phyloP scores from a whole-genome alignment of 2,888 invertebrate species.

The Tachina lurida region DNA sequence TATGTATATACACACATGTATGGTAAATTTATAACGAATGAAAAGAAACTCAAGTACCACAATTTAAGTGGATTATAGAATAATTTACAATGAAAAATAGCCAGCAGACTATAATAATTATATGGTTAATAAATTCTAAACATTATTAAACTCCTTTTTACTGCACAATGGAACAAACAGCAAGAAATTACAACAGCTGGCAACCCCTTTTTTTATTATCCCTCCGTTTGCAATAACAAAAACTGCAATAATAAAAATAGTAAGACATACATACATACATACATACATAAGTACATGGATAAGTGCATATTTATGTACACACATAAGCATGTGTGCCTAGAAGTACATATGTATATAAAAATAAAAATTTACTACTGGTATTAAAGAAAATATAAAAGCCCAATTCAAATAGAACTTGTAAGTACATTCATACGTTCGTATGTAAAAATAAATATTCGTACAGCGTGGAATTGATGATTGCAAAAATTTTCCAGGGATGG shows the following conservation, averaged over 20 bases:
- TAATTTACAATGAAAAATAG: constrained; percentile 67
- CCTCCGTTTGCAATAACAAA: constrained; percentile 34
- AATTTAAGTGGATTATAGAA: constrained; percentile 71
- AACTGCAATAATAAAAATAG: background rate
- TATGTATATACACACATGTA: background rate
- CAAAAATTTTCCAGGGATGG: too few relatives aligned
- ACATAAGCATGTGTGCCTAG: background rate
- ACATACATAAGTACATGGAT: background rate
- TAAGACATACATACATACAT: background rate
- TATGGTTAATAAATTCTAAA: constrained; percentile 66
- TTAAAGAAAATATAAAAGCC: too few relatives aligned
- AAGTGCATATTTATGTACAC: background rate
- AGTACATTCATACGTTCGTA: too few relatives aligned
- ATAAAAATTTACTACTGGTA: too few relatives aligned
- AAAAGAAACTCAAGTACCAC: constrained; percentile 70
- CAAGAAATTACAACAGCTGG: constrained; percentile 65
- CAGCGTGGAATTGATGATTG: too few relatives aligned
- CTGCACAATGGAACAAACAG: constrained; percentile 5
- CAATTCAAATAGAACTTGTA: too few relatives aligned
- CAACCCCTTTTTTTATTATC: constrained; percentile 61
- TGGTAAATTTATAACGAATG: background rate
- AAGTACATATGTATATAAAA: background rate
- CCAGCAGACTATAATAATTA: constrained; percentile 68
- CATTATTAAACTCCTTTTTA: constrained; percentile 39
- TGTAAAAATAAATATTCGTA: too few relatives aligned